Conservation (phyloP, 2,113 vertebrate genomes). For the Cygnus buccinator region DNA sequence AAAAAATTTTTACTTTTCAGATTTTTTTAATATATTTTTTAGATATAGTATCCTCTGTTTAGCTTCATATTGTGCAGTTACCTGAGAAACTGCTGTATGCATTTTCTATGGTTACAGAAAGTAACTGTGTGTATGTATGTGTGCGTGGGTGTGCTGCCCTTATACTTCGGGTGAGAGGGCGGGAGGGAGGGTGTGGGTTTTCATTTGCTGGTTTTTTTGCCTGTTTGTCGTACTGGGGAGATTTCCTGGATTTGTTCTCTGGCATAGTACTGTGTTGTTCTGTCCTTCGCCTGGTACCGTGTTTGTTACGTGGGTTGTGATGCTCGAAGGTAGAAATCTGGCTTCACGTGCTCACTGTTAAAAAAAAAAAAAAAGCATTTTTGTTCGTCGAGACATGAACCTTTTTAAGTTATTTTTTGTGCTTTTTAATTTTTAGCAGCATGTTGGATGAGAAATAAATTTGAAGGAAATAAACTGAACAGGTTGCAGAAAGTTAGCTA, state of each 20-base stretch:
- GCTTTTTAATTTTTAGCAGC: constrained; percentile 17
- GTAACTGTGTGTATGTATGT: not conserved
- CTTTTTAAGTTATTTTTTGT: not conserved
- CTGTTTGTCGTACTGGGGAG: not conserved
- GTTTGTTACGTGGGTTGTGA: not conserved
- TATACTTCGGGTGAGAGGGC: not conserved
- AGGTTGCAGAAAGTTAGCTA: not conserved
- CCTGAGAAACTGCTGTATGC: not conserved
- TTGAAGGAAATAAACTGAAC: not conserved
- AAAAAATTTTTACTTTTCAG: not conserved
- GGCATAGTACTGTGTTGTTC: not conserved
- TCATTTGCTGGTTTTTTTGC: not conserved
- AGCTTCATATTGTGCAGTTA: not conserved
- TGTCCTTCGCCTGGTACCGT: not conserved
- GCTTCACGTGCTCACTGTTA: not conserved
- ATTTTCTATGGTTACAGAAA: not conserved
- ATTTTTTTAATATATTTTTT: not conserved
- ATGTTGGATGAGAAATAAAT: not conserved
- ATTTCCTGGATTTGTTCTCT: not conserved
- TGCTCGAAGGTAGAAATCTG: not conserved
- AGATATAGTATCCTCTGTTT: not conserved
- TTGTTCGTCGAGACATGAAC: not conserved
- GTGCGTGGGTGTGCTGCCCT: not conserved
- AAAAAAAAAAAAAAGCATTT: not conserved
- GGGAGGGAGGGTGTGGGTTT: not conserved